Base-by-base conservation (phyloP, 1,140 invertebrate species). In the Nephila pilipes region DNA sequence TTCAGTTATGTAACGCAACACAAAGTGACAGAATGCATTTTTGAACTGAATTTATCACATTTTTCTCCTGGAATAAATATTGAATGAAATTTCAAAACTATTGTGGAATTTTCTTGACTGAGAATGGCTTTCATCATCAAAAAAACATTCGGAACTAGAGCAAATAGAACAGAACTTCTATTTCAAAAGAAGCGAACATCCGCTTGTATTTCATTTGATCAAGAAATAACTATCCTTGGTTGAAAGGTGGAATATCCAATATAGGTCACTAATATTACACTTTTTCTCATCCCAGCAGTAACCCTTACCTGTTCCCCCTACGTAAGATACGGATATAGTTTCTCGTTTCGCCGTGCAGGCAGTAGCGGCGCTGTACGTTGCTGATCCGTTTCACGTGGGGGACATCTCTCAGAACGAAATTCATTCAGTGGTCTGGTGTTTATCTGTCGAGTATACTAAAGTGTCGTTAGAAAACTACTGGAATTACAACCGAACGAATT, bases 251-350 rank as follows among this genome's bases (percentile, higher is more conserved):
- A 81, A 81, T 54, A 54, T n/a, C 54, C 54, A 58, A 87, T 87
- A 87, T 87, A 87, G 85, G 85, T 87, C 57, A 87, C 85, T 60
- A 60, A 87, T 87, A 87, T 87, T 87, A 87, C 85, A 87, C 85
- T 87, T 87, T 46, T 46, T 87, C 85, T 55, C 55, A 54, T 10
- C 55, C 29, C 55, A 36, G 25, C 85, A 87, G 46, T 18, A 75
- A 75, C 25, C 25, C 65, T 75, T 32, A 32, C 14, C 12, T 2
- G 65, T 16, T 75, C 65, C 25, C 63, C 12, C 12, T 75, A 75
- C 65, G 10, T 29, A 36, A 46, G 79, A 81, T 22, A 54, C 38
- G 12, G 46, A 46, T 0, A 46, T 46, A 46, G 25, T 75, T 75
- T 25, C 25, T 32, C 65, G 14, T 75, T 75, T 25, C 65, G 65